Conservation (phyloP, 35 echinoderm and acorn worm genomes). For the Hemicentrotus pulcherrimus region DNA sequence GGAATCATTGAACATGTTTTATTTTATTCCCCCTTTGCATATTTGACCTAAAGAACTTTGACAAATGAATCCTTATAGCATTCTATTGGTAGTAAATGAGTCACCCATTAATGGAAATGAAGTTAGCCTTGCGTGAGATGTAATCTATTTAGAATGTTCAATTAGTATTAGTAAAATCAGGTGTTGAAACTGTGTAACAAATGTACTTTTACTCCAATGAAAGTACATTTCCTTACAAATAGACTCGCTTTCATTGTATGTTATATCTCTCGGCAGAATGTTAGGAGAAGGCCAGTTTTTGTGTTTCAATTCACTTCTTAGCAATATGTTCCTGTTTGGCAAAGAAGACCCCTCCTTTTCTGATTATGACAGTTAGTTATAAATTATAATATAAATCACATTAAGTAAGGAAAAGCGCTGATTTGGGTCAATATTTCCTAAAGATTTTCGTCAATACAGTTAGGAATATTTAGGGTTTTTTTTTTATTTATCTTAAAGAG, state of each 20-base stretch:
- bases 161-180: background rate
- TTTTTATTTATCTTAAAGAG: no score
- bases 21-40: background rate
- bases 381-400: no score
- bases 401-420: no score
- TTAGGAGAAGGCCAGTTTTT: no score
- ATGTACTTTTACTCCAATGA: background rate
- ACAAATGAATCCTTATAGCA: background rate
- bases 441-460: no score
- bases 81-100: background rate
- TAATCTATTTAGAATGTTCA: slow-evolving; percentile 6
- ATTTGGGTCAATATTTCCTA: no score
- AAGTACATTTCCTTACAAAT: background rate
- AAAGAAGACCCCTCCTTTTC: no score
- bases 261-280: background rate
- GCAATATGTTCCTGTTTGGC: no score
- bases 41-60: background rate
- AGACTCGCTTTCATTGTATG: background rate
- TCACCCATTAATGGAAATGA: background rate
- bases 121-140: background rate
- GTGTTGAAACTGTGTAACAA: background rate
- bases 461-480: no score
- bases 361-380: no score
- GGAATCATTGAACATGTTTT: background rate
- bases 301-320: no score